Base-by-base conservation (phyloP, 2,888 invertebrate species). In the Eurytoma adleriae region DNA sequence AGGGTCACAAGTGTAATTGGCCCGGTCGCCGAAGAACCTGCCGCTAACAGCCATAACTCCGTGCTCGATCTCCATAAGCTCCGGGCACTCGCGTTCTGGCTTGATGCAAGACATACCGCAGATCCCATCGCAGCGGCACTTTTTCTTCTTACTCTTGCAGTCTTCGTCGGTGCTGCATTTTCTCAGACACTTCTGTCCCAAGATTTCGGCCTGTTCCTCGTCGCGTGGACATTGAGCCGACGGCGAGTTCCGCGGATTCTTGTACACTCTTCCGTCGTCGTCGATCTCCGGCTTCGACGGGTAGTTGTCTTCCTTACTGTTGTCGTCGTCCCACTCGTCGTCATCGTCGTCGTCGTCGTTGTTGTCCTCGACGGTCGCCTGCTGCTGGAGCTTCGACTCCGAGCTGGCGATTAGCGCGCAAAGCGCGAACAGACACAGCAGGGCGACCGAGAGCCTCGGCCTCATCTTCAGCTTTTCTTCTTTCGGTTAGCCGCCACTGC, bases 61-160 rank as follows among this genome's bases (percentile, higher is more conserved):
- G 78, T 96, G 93, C 18, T 95, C 94, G 69, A 96, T 96, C 82
- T 95, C 94, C 54, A 94, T 93, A 70, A 96, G 91, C 84, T 96
- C 95, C 0, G 96, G 95, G 85, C 97, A 97, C 90, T 97, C 97
- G n/a, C 96, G 94, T 88, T 97, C 97, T 93, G 98, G 98, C 91
- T 99, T 98, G 85, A 99, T 98, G 91, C 99, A 99, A 74, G 98
- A 98, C 94, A 97, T 96, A 78, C 99, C 99, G 88, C 99, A 99
- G 1, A 95, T 94, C 68, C 98, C 99, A 89, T 99, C 99, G 90
- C 99, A 99, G 83, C 98, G 93, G 89, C 99, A 99, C 89, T 97
- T 96, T 92, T 98, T 98, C 92, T 97, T 96, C 92, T 97, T 96
- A 89, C 98, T 98, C 91, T 98, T 97, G 91, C 99, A 99, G 91